A percentile compares a stretch with the other conserved stretches of the same genome.
phyloP scores from a whole-genome alignment of 2,888 invertebrate species.

The Lydus trimaculatus region DNA sequence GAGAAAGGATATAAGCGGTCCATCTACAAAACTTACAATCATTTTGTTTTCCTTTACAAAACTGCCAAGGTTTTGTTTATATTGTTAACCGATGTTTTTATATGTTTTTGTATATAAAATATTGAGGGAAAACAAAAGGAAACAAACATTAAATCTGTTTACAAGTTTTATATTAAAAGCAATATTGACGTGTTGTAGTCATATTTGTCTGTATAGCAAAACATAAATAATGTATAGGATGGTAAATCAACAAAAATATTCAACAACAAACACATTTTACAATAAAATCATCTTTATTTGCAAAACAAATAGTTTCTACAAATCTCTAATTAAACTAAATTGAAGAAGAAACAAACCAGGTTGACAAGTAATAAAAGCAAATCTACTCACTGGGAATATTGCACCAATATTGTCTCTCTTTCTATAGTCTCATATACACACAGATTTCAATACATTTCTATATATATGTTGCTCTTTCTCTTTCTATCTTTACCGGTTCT shows the following conservation, averaged over 20 bases:
- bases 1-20: conserved; percentile 27
- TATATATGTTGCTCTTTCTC: neutral
- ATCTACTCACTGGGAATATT: neutral
- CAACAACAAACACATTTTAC: neutral
- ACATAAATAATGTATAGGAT: neutral
- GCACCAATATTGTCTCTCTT: neutral
- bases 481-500: neutral
- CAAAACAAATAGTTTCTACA: neutral
- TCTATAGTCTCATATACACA: neutral
- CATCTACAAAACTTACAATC: conserved; percentile 15
- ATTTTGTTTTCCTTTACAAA: conserved; percentile 3
- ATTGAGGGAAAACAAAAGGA: neutral
- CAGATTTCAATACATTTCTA: conserved; percentile 4
- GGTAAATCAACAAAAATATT: neutral
- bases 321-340: neutral
- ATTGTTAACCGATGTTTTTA: conserved; percentile 27
- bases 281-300: neutral
- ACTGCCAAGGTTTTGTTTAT: conserved; percentile 25
- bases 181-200: neutral
- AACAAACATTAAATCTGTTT: too few species aligned
- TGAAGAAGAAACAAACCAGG: neutral
- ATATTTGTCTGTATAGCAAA: neutral
- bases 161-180: neutral
- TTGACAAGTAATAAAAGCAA: neutral
- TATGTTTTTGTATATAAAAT: neutral